Percentiles rank a stretch among this genome's conserved stretches.
phyloP scores from a whole-genome alignment of 2,113 vertebrate species.

The Cebus imitator region DNA sequence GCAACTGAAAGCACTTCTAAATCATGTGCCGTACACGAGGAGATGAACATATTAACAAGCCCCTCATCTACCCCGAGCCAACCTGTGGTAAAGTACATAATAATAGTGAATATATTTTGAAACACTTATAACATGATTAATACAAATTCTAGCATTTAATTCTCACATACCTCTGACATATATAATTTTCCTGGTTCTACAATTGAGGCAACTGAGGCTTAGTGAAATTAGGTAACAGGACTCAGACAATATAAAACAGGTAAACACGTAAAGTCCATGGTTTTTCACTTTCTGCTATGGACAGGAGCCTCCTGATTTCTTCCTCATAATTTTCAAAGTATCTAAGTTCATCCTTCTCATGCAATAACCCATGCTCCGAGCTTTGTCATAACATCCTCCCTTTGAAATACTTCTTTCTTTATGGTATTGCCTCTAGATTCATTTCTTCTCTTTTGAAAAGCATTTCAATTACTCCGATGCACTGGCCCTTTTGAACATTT shows the following conservation, averaged over 20 bases:
- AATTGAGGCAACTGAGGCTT: not conserved
- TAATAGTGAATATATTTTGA: not conserved
- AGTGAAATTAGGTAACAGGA: not conserved
- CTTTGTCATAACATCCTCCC: not conserved
- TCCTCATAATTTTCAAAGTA: not conserved
- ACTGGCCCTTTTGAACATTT: not conserved
- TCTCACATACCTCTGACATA: not conserved
- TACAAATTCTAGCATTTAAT: not conserved
- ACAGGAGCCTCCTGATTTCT: not conserved
- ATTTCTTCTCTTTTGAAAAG: not conserved
- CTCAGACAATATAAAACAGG: fast-evolving
- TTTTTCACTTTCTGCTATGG: not conserved
- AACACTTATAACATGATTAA: not conserved
- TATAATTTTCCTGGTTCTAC: not conserved
- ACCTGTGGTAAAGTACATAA: fast-evolving
- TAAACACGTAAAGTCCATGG: not conserved
- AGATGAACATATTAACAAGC: not conserved
- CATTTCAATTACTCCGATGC: not conserved
- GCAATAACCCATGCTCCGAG: not conserved
- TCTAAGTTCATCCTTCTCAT: not conserved
- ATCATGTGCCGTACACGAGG: not conserved
- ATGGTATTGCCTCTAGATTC: not conserved
- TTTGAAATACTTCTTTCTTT: not conserved
- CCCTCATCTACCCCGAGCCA: not conserved
- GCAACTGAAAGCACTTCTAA: not conserved